Percentiles rank a stretch among this genome's conserved stretches.
Evolutionary conservation across 1,140 invertebrate species (phyloP).

Genomic region (Drosophila tani): DNA sequence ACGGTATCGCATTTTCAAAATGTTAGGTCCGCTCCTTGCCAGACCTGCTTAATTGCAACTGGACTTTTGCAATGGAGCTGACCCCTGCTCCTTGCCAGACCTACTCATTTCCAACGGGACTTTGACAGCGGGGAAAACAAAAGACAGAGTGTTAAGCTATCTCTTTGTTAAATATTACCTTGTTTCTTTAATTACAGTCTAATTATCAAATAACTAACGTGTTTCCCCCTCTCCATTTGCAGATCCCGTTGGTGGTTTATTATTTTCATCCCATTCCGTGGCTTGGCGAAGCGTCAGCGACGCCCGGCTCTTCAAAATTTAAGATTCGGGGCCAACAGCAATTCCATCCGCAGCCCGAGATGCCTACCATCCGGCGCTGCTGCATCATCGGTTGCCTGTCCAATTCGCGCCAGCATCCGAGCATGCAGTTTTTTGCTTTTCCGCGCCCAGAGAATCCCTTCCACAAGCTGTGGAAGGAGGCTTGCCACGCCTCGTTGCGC

Average conservation of each 20-base stretch:
- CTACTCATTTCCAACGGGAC: background rate
- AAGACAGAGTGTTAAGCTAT: background rate
- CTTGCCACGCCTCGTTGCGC: constrained; percentile 75
- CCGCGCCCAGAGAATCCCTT: constrained; percentile 79
- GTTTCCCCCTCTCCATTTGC: constrained; percentile 21
- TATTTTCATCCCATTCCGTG: constrained; percentile 41
- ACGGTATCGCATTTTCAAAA: too few relatives aligned
- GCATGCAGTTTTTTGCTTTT: constrained; percentile 82
- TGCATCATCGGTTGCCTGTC: constrained; percentile 81
- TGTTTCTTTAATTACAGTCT: background rate
- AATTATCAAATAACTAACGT: background rate
- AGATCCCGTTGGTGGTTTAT: constrained; percentile 38
- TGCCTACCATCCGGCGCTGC: constrained; percentile 81
- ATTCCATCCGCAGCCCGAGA: constrained; percentile 53
- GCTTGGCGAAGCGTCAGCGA: constrained; percentile 72
- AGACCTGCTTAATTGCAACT: too few relatives aligned
- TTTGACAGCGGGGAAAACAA: background rate
- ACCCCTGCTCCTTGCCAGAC: background rate
- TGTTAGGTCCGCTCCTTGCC: too few relatives aligned
- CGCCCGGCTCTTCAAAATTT: constrained; percentile 51
- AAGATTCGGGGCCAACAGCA: constrained; percentile 68
- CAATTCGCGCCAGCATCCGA: constrained; percentile 77
- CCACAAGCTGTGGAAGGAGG: constrained; percentile 78
- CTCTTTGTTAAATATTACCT: background rate
- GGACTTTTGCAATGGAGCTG: background rate